Evolutionary conservation across 1,140 invertebrate species (phyloP).

Genomic region (Acromyrmex echinatior): DNA sequence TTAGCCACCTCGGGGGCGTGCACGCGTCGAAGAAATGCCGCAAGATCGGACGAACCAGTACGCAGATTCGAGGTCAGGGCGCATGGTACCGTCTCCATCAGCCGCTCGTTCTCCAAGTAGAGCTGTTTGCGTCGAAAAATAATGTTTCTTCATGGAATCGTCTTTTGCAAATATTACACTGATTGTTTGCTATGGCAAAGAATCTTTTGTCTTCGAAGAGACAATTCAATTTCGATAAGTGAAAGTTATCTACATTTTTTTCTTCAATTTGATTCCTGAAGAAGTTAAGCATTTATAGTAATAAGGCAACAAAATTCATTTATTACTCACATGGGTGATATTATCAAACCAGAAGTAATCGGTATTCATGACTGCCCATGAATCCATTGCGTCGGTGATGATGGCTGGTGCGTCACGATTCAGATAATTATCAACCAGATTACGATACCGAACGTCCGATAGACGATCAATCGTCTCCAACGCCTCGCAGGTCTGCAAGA

Average conservation of each 20-base stretch:
- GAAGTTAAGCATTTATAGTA: not conserved
- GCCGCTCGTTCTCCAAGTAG: slow-evolving; percentile 88
- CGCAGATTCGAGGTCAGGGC: slow-evolving; percentile 91
- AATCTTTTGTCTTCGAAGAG: not conserved
- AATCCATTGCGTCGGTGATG: slow-evolving; percentile 90
- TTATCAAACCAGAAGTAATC: slow-evolving; percentile 90
- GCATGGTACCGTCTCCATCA: slow-evolving; percentile 90
- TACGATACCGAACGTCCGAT: slow-evolving; percentile 89
- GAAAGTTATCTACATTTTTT: not conserved
- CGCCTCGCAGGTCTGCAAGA: slow-evolving; percentile 89
- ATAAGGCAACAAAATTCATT: not conserved
- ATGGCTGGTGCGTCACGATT: slow-evolving; percentile 91
- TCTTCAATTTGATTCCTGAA: not conserved
- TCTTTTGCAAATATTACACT: not conserved
- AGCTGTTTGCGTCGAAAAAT: slow-evolving; percentile 78
- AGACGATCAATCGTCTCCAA: slow-evolving; percentile 89
- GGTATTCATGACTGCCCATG: slow-evolving; percentile 89
- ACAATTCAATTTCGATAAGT: not conserved
- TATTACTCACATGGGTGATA: slow-evolving; percentile 88
- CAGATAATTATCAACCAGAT: slow-evolving; percentile 90
- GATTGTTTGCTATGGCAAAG: not conserved
- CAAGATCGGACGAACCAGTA: slow-evolving; percentile 89
- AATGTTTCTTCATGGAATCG: not conserved
- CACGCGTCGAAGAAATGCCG: slow-evolving; percentile 89
- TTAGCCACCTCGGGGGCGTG: slow-evolving; percentile 89